A percentile compares a stretch with the other conserved stretches of the same genome.
phyloP scores from a whole-genome alignment of 2,888 invertebrate species.

The Microctonus brassicae region DNA sequence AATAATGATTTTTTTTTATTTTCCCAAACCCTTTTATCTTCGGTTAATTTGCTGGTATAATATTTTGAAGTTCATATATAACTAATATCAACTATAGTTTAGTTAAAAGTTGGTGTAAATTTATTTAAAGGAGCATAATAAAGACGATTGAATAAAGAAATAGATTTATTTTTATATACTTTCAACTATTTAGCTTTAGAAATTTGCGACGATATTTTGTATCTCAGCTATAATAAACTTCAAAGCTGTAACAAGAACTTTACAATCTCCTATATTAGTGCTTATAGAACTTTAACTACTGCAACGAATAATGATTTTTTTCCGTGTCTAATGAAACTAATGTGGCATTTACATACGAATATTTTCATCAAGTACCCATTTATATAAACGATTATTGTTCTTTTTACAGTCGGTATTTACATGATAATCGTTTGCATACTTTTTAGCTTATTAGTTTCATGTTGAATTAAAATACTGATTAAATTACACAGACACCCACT shows the following conservation, averaged over 20 bases:
- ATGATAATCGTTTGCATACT: background rate
- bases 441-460: background rate
- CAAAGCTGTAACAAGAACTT: background rate
- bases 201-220: background rate
- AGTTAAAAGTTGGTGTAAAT: too few relatives aligned
- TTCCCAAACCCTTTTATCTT: background rate
- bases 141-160: too few relatives aligned
- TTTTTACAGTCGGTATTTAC: background rate
- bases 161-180: background rate
- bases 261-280: background rate
- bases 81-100: too few relatives aligned
- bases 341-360: background rate
- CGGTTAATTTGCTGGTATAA: too few relatives aligned
- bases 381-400: background rate
- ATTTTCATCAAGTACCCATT: too few relatives aligned
- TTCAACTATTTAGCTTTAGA: background rate
- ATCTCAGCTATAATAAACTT: background rate
- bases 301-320: constrained; percentile 1
- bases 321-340: background rate
- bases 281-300: constrained; percentile 6
- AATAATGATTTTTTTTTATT: background rate
- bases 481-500: too few relatives aligned
- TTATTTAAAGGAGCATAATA: too few relatives aligned
- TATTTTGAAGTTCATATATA: too few relatives aligned
- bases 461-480: background rate